These are phyloP conservation scores for Eriosoma lanigerum DNA, from an alignment of 1,140 invertebrate species.

Conservation along the genomic window DNA sequence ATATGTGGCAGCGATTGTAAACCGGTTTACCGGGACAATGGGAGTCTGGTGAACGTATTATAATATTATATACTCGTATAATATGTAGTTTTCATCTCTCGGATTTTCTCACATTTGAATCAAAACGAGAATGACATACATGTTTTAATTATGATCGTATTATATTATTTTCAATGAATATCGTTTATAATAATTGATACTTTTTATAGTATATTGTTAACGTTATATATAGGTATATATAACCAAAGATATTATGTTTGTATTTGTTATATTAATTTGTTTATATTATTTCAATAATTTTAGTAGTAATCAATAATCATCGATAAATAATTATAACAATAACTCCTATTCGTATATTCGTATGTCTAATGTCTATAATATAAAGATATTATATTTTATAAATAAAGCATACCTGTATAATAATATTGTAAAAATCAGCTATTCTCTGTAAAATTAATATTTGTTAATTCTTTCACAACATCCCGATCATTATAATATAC, in stretches of 20 bases:
- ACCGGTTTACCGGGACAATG: constrained; percentile 42
- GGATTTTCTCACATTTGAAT: constrained; percentile 25
- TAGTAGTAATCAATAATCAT: no score
- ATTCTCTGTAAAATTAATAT: no score
- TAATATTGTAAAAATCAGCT: no score
- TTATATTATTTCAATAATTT: no score
- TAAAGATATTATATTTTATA: no score
- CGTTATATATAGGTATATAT: no score
- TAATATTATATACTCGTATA: neutral
- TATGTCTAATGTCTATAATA: neutral
- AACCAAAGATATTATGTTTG: no score
- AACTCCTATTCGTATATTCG: no score
- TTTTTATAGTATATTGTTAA: neutral
- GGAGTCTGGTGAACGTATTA: constrained; percentile 28
- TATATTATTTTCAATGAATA: constrained; percentile 3
- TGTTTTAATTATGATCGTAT: constrained; percentile 15
- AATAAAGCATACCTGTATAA: no score
- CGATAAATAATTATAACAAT: no score
- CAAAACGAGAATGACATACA: constrained; percentile 6
- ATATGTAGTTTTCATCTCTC: neutral
- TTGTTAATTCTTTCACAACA: no score
- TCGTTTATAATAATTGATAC: neutral
- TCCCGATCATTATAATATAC: neutral
- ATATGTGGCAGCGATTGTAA: constrained; percentile 43
- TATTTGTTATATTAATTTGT: no score